These are phyloP conservation scores for Dendroctonus ponderosae DNA, from an alignment of 1,140 invertebrate genomes.

Conservation along the genomic window DNA sequence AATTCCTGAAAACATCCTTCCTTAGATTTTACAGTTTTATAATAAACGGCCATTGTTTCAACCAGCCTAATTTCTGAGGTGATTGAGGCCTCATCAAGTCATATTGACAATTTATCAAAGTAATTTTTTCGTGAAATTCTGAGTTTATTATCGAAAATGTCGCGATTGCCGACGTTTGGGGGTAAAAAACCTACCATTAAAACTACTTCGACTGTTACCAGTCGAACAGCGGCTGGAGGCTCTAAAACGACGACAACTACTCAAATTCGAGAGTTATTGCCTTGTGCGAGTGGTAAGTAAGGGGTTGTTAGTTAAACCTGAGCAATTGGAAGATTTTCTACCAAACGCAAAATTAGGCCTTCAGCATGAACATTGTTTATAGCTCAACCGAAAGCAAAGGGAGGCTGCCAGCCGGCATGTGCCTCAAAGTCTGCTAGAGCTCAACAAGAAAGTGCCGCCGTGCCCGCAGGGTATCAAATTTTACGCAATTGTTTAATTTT, in stretches of 20 bases:
- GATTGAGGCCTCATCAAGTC: too few relatives aligned
- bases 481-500: too few relatives aligned
- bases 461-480: background rate
- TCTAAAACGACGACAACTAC: slow-evolving; percentile 6
- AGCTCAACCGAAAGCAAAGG: background rate
- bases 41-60: too few relatives aligned
- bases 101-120: too few relatives aligned
- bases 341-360: background rate
- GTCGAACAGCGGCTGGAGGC: background rate
- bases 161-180: background rate
- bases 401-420: background rate
- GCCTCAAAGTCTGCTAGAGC: background rate
- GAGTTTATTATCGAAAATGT: background rate
- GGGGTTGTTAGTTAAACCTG: background rate
- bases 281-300: slow-evolving; percentile 2
- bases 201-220: background rate
- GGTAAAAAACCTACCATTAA: background rate
- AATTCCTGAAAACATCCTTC: too few relatives aligned
- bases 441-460: background rate
- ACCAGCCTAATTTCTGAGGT: too few relatives aligned
- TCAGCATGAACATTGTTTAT: background rate
- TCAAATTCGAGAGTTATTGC: background rate
- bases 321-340: background rate
- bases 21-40: too few relatives aligned
- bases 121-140: too few relatives aligned